phyloP scores from a whole-genome alignment of 2,113 vertebrate genomes.

The Rhinogobius similis region DNA sequence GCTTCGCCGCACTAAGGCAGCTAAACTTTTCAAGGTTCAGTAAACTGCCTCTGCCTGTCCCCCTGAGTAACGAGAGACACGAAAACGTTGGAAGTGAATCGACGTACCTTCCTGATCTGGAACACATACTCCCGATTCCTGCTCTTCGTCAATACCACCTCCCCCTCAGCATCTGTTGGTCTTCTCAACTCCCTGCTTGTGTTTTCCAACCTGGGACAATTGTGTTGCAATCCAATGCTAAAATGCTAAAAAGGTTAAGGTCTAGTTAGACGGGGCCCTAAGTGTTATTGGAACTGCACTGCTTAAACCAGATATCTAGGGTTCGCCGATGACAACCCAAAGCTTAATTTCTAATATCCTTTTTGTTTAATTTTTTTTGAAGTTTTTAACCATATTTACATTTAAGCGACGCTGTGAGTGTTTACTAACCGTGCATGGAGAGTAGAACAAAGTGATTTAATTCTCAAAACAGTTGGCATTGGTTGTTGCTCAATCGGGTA shows the following conservation, averaged over 20 bases:
- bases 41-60: constrained; percentile 29
- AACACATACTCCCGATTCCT: not conserved
- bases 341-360: too few species aligned
- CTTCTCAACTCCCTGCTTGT: constrained; percentile 6
- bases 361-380: too few species aligned
- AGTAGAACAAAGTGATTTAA: not conserved
- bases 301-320: too few species aligned
- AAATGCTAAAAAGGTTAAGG: constrained; percentile 22
- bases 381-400: too few species aligned
- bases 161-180: constrained; percentile 1
- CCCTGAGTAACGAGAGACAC: constrained; percentile 22
- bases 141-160: constrained; percentile 5
- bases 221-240: constrained; percentile 21
- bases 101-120: not conserved
- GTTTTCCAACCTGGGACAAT: constrained; percentile 9
- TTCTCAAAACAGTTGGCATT: not conserved
- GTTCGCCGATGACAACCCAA: too few species aligned
- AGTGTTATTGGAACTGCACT: too few species aligned
- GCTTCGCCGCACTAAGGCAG: constrained; percentile 13
- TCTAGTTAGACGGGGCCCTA: not conserved
- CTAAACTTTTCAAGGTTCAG: constrained; percentile 47
- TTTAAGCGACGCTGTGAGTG: too few species aligned
- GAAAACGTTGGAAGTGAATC: constrained; percentile 5
- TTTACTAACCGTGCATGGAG: too few species aligned
- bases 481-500: not conserved